Base-by-base conservation (phyloP, 2,113 vertebrate genomes). In the Brachyhypopomus occidentalis region DNA sequence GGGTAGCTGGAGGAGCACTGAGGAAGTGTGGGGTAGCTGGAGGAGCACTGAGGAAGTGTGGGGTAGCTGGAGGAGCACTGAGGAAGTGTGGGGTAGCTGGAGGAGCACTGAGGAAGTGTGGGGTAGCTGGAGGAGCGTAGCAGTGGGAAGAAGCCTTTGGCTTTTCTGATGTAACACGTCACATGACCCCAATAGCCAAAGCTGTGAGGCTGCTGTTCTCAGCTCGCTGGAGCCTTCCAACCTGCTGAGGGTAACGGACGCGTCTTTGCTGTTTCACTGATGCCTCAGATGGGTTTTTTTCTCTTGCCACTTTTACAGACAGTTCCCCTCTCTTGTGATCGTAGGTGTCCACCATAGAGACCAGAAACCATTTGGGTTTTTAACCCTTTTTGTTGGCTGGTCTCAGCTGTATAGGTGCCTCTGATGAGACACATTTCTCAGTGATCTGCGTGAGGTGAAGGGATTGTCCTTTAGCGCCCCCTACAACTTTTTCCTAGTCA, bases 401-500 rank as follows among this genome's bases (percentile, higher is more conserved):
- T 52, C 12, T 12, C 12, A 52, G 45, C 45, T 52, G 12, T 52
- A 52, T 52, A 9, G 45, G 45, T 60, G 52, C 70, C 30, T 41
- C 4, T 30, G 25, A 56, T 25, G 9, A 41, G 71, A 58, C 48
- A 22, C 14, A 72, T 79, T 52, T 60, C 19, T 19, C 19, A 58
- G 25, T 77, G 55, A 56, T 58, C 2, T 20, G 19, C 67, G 58
- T 72, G 30, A 20, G 70, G 27, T 60, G 30, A 81, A 75, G 38
- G 72, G 27, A 52, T 16, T 17, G 22, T 22, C 72, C 23, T 19
- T 23, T 52, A 34, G 41, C 41, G 6, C 6, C 41, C 41, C 41
- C 41, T 38, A 7, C 38, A n/a, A n/a, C n/a, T 72, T 71, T 56
- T 77, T 41, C 60, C 63, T 45, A 55, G 11, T 58, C 73, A 62